phyloP scores from a whole-genome alignment of 2,888 invertebrate species.

The Dorcus hopei region DNA sequence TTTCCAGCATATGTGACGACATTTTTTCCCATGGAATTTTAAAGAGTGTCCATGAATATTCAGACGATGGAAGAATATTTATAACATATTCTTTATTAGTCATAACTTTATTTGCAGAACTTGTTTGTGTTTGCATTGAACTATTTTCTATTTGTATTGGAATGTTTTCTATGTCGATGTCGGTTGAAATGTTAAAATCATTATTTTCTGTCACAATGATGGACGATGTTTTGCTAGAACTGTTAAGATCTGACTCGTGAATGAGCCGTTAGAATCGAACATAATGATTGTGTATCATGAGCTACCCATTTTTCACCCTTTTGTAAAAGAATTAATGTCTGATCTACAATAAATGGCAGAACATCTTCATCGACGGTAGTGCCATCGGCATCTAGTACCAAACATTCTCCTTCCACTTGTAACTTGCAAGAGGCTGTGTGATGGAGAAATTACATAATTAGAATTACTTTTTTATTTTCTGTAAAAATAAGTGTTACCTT shows the following conservation, averaged over 20 bases:
- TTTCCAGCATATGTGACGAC: conserved; percentile 9
- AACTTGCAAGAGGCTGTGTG: not conserved
- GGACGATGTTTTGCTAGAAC: too few species aligned
- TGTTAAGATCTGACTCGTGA: too few species aligned
- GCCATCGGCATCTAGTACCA: conserved; percentile 7
- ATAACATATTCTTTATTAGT: not conserved
- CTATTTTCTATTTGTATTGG: not conserved
- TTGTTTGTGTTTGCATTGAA: not conserved
- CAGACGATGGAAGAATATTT: not conserved
- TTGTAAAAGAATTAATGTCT: conserved; percentile 2
- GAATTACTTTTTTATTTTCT: too few species aligned
- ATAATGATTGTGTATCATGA: too few species aligned
- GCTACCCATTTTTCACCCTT: conserved; percentile 3
- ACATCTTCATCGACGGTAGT: conserved; percentile 4
- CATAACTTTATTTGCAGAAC: too few species aligned
- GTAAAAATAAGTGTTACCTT: too few species aligned
- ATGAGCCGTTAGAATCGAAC: too few species aligned
- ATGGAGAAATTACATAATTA: too few species aligned
- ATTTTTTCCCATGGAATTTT: conserved; percentile 16
- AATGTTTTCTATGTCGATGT: not conserved
- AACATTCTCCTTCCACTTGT: conserved; percentile 1
- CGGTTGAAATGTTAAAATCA: too few species aligned
- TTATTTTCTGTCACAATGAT: too few species aligned
- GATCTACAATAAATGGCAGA: not conserved
- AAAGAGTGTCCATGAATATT: conserved; percentile 16